Evolutionary conservation across 2,113 vertebrate genomes (phyloP), one percentile per base, ranked within the genome.

Genomic region (Pseudopodoces humilis): DNA sequence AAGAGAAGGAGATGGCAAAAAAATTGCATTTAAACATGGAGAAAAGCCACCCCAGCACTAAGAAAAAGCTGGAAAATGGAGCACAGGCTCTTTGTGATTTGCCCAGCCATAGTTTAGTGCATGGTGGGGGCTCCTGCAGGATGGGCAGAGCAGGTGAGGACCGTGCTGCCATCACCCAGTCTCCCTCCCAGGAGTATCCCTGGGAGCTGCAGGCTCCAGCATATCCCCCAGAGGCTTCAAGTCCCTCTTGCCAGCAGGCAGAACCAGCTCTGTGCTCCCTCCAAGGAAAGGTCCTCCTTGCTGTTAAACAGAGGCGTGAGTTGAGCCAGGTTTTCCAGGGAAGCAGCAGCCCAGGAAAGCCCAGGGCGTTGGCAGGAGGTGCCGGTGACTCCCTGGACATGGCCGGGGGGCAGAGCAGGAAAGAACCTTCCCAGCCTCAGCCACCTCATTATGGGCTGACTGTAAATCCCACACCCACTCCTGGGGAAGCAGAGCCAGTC

Each of bases 301-400:
- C 58, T 23, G 15, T 49, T 44, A 37, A 88, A 74, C 22, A 47
- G 31, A 52, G 27, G 35, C 25, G 59, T 0, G 3, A 67, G 56
- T 9, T 1, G 0, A 15, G 47, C 39, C 5, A 2, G 62, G 67
- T 75, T 46, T 71, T 71, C 52, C 56, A 15, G 25, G 27, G 47
- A 56, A 52, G 46, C 33, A 37, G 1, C 13, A 30, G 83, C 84
- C 33, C 1, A 1, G 35, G 14, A 44, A 28, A 82, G 70, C 60
- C 65, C 37, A 6, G 30, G 43, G 59, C 50, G 72, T 3, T 0
- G 0, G 30, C 70, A 64, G 49, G 49, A 58, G 43, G 5, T 21
- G 44, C 43, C 0, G 0, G 58, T 52, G 70, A 72, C 58, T 25
- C 59, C 15, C 6, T 3, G 15, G 80, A 30, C 88, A 46, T 0